Conservation (phyloP, 2,113 vertebrate species). For the Charadrius vociferus region DNA sequence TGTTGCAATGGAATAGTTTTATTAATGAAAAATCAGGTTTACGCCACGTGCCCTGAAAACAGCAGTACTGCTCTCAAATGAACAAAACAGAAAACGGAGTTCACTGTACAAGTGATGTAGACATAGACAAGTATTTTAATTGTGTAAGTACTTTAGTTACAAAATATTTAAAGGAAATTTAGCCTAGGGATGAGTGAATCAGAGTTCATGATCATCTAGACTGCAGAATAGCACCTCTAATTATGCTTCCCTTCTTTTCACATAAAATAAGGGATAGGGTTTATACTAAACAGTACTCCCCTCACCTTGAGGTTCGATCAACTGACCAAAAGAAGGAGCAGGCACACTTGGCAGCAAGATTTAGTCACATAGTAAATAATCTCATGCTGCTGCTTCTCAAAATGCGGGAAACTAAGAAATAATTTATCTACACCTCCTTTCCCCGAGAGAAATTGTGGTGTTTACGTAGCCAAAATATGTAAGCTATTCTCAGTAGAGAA, state of each 20-base stretch:
- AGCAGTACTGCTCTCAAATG: not conserved
- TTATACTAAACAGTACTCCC: not conserved
- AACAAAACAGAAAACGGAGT: not conserved
- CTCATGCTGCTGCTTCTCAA: not conserved
- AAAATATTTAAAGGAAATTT: not conserved
- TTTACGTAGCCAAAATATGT: not conserved
- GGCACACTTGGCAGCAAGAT: not conserved
- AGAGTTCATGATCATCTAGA: not conserved
- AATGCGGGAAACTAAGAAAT: not conserved
- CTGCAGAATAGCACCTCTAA: not conserved
- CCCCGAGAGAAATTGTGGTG: not conserved
- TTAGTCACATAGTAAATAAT: not conserved
- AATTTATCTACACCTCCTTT: not conserved
- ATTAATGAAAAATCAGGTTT: not conserved
- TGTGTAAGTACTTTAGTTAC: not conserved
- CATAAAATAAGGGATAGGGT: rapidly evolving
- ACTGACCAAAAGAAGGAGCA: not conserved
- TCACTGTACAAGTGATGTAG: not conserved
- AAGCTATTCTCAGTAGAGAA: not conserved
- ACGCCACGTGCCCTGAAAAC: not conserved
- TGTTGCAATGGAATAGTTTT: not conserved
- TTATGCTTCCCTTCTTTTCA: not conserved
- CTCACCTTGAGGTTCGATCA: not conserved
- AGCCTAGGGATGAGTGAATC: not conserved
- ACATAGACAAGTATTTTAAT: not conserved